phyloP scores from a whole-genome alignment of 1,140 invertebrate species.

The Microvelia longipes region DNA sequence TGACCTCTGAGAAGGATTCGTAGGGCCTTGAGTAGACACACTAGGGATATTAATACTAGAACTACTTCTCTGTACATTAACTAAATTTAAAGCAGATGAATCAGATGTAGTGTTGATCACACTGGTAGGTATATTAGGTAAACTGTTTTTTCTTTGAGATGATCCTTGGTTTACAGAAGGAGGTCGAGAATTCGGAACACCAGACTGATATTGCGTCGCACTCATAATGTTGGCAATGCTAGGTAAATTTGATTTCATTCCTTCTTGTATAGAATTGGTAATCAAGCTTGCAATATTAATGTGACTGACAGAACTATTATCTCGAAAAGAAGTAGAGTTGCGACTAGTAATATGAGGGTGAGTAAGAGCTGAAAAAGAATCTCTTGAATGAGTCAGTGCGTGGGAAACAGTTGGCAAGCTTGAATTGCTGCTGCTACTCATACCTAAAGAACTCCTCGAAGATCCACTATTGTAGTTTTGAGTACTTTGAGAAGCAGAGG shows the following conservation, averaged over 20 bases:
- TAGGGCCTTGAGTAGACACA: neutral
- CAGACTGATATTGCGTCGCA: neutral
- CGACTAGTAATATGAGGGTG: neutral
- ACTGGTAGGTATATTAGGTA: neutral
- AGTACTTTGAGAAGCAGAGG: neutral
- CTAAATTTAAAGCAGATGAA: neutral
- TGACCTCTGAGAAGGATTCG: neutral
- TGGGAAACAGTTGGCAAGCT: neutral
- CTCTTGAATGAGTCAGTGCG: neutral
- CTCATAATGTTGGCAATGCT: neutral
- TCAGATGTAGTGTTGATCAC: neutral
- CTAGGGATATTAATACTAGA: neutral
- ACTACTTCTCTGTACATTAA: neutral
- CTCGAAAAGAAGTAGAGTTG: too few species aligned
- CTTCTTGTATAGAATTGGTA: neutral
- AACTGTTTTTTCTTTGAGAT: neutral
- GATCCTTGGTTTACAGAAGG: neutral
- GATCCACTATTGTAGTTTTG: neutral
- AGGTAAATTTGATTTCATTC: neutral
- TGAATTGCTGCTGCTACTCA: neutral
- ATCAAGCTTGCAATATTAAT: neutral
- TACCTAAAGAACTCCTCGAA: neutral
- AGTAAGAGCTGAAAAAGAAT: neutral
- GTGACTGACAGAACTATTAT: neutral
- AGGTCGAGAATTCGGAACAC: neutral